Evolutionary conservation across 2,888 invertebrate species (phyloP).

Genomic region (Epistrophe grossulariae): DNA sequence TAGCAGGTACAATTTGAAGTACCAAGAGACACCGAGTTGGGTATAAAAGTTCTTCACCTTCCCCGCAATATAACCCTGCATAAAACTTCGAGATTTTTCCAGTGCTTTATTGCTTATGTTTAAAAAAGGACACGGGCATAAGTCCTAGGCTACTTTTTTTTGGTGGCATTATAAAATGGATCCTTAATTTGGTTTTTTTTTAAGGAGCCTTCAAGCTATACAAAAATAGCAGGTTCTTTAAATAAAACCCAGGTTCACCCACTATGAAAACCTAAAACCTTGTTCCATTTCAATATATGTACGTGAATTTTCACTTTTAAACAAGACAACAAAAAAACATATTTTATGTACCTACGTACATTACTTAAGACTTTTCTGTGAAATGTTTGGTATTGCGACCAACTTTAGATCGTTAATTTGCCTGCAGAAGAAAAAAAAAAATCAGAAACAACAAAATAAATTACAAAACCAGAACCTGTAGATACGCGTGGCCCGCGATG

Average conservation of each 20-base stretch:
- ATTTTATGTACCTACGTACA: no score
- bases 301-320: constrained; percentile 5
- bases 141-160: not conserved
- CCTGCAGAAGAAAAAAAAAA: constrained; percentile 10
- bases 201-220: not conserved
- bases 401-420: constrained; percentile 31
- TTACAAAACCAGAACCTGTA: constrained; percentile 54
- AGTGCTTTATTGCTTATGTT: no score
- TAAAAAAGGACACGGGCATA: no score
- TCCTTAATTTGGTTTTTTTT: not conserved
- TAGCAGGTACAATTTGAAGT: not conserved
- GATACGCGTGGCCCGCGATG: constrained; percentile 51
- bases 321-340: not conserved
- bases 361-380: constrained; percentile 3
- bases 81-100: no score
- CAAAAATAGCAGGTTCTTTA: not conserved
- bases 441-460: constrained; percentile 5
- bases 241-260: not conserved
- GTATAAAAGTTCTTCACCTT: no score
- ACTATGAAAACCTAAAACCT: not conserved
- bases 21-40: no score
- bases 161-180: not conserved
- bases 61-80: no score
- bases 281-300: not conserved
- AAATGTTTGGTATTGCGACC: constrained; percentile 1